A percentile compares a stretch with the other conserved stretches of the same genome.
phyloP scores from a whole-genome alignment of 2,113 vertebrate genomes.

The Brachyhypopomus occidentalis region DNA sequence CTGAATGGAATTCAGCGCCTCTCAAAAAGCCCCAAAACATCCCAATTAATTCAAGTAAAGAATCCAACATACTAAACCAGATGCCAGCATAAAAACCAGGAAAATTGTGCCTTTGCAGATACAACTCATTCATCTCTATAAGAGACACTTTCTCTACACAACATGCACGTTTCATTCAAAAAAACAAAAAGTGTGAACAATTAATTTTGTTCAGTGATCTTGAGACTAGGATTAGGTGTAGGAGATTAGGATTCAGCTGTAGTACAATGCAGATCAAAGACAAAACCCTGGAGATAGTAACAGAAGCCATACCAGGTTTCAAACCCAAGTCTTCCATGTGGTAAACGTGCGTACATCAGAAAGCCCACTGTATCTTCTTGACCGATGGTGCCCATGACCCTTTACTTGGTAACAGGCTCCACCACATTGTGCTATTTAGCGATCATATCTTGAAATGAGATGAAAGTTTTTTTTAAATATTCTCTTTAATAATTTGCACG shows the following conservation, averaged over 20 bases:
- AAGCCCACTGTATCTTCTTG: no score
- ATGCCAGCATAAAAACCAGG: conserved; percentile 2
- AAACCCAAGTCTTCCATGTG: no score
- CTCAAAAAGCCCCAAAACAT: background rate
- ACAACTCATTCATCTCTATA: no score
- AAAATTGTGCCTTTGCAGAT: no score
- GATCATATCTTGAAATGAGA: background rate
- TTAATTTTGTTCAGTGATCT: background rate
- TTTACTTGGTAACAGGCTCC: no score
- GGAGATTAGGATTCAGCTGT: background rate
- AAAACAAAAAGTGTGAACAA: background rate
- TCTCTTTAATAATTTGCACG: background rate
- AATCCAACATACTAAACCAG: conserved; percentile 7
- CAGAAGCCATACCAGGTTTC: background rate
- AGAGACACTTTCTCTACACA: background rate
- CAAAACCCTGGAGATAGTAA: background rate
- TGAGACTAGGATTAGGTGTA: background rate
- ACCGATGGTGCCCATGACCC: no score
- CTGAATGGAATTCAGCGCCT: background rate
- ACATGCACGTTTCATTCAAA: background rate
- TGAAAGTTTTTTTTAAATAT: background rate
- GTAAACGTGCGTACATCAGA: no score
- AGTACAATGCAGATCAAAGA: background rate
- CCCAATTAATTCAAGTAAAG: conserved; percentile 12
- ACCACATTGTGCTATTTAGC: background rate